These are phyloP conservation scores for Decapterus maruadsi DNA, from an alignment of 2,797 vertebrate species.

Conservation along the genomic window DNA sequence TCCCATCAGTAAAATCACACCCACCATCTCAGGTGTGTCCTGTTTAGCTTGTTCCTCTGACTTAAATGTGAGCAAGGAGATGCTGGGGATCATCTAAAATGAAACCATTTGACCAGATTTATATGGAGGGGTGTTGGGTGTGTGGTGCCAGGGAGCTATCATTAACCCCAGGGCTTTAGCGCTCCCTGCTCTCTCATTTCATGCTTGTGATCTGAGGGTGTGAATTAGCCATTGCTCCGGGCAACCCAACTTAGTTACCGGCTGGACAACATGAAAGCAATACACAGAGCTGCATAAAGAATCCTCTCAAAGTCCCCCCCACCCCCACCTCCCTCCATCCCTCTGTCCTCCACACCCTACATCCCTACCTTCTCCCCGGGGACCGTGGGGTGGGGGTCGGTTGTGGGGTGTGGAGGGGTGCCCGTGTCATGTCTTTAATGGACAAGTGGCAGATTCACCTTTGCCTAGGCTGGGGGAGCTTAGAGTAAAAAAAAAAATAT, in stretches of 20 bases:
- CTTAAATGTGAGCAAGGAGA: conserved; percentile 77
- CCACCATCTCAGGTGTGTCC: conserved; percentile 54
- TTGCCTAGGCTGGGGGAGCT: conserved; percentile 62
- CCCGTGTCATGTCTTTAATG: conserved; percentile 77
- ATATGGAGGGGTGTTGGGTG: conserved; percentile 77
- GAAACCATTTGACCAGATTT: conserved; percentile 86
- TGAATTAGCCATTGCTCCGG: conserved; percentile 85
- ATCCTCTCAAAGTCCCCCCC: conserved; percentile 80
- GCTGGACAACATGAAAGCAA: conserved; percentile 90
- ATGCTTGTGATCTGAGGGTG: conserved; percentile 89
- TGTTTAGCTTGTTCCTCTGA: conserved; percentile 46
- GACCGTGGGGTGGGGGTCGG: conserved; percentile 22
- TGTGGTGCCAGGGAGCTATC: conserved; percentile 78
- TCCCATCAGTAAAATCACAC: conserved; percentile 19
- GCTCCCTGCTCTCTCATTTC: conserved; percentile 87
- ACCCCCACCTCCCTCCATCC: conserved; percentile 33
- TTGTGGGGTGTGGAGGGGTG: conserved; percentile 21
- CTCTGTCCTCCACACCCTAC: conserved; percentile 58
- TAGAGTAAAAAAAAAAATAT: conserved; percentile 72
- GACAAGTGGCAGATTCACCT: conserved; percentile 78
- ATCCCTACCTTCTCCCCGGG: conserved; percentile 75
- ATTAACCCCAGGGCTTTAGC: conserved; percentile 86
- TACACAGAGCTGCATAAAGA: conserved; percentile 89
- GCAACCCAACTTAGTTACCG: conserved; percentile 87
- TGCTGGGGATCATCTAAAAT: conserved; percentile 85